A percentile compares a stretch with the other conserved stretches of the same genome.
Conservation (phyloP, 2,888 invertebrate genomes). For the Mesorhabditis sp. region DNA sequence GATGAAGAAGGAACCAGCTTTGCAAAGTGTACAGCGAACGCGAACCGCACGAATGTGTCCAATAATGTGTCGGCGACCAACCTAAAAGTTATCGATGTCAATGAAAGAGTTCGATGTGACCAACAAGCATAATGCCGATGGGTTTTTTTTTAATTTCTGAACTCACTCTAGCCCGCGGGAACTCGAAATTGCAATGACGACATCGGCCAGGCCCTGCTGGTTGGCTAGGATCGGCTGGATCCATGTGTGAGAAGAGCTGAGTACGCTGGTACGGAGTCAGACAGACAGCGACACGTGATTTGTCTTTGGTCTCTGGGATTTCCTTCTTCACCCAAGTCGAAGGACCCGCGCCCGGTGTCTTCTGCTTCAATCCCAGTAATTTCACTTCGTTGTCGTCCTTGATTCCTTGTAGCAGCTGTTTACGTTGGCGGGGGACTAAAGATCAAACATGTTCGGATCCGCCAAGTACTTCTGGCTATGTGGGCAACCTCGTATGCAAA, state of each 20-base stretch:
- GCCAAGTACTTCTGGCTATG: no score
- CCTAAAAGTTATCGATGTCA: not conserved
- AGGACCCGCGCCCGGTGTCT: not conserved
- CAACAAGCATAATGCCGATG: not conserved
- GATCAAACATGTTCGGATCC: not conserved
- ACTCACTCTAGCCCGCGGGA: not conserved
- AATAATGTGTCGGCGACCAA: not conserved
- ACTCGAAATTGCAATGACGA: not conserved
- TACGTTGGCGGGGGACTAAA: not conserved
- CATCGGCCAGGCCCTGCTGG: not conserved
- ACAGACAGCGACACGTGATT: not conserved
- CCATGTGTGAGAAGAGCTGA: not conserved
- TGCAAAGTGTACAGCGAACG: not conserved
- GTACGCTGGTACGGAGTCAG: constrained; percentile 2
- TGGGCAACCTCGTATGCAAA: no score
- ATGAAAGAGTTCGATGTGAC: no score
- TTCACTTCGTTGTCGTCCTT: constrained; percentile 3
- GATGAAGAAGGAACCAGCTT: constrained; percentile 4
- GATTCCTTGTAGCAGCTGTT: not conserved
- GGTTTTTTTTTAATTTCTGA: not conserved
- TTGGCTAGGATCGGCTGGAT: not conserved
- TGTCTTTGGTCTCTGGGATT: not conserved
- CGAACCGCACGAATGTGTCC: not conserved
- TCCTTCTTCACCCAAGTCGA: not conserved
- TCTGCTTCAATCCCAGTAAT: not conserved